Percentiles rank a stretch among this genome's conserved stretches.
These are phyloP conservation scores for Penelope pileata DNA, from an alignment of 2,113 vertebrate genomes.

Conservation along the genomic window DNA sequence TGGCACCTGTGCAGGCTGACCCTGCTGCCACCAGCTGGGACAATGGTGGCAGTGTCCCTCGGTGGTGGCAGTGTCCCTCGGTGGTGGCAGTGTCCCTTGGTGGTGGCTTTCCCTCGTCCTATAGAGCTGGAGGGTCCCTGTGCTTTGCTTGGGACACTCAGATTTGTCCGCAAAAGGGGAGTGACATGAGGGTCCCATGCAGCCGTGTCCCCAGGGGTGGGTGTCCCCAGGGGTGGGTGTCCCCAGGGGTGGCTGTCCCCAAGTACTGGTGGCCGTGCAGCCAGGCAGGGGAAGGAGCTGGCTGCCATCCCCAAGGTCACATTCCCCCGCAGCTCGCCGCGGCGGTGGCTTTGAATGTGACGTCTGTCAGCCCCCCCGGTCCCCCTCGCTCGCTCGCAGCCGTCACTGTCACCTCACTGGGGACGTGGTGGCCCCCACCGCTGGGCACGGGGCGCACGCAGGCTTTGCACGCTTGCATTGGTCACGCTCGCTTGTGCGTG, in stretches of 20 bases:
- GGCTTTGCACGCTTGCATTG: not conserved
- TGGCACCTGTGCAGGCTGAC: not conserved
- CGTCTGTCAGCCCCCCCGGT: not conserved
- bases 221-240: not conserved
- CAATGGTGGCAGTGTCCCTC: not conserved
- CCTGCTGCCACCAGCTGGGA: not conserved
- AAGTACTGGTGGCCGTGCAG: not conserved
- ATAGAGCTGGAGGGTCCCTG: not conserved
- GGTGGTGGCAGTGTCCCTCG: not conserved
- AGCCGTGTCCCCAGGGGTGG: not conserved
- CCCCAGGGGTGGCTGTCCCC: too few relatives aligned
- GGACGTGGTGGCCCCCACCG: not conserved
- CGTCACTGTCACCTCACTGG: not conserved
- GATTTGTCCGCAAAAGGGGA: accelerated
- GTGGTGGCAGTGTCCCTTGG: too few relatives aligned
- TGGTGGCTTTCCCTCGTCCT: too few relatives aligned
- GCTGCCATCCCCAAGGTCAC: not conserved
- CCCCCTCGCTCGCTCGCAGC: too few relatives aligned
- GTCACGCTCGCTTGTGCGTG: too few relatives aligned
- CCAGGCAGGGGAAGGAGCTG: not conserved
- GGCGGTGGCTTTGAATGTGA: not conserved
- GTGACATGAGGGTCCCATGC: not conserved
- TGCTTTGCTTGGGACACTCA: too few relatives aligned
- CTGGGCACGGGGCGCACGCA: too few relatives aligned
- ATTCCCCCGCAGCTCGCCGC: not conserved